phyloP scores from a whole-genome alignment of 92 coral and sea anemone species.

The Bergia puertoricense region DNA sequence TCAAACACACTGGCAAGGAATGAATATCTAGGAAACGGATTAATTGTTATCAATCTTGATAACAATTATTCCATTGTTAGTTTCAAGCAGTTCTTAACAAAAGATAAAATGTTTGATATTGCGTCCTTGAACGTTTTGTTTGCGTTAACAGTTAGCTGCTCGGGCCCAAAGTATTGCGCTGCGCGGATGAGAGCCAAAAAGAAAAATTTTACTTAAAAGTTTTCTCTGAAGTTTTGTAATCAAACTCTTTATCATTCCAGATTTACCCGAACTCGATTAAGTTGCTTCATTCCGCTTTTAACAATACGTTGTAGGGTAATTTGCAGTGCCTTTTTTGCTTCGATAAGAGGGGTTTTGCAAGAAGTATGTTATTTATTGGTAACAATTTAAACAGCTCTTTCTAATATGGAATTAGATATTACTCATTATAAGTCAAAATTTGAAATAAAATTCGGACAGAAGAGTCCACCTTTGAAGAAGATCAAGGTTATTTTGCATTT shows the following conservation, averaged over 20 bases:
- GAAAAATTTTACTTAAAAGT: not conserved
- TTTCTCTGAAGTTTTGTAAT: too few species aligned
- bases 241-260: not conserved
- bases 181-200: too few species aligned
- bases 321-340: not conserved
- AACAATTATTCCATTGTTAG: conserved; percentile 13
- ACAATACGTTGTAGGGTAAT: not conserved
- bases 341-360: not conserved
- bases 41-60: not conserved
- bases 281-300: not conserved
- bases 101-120: not conserved
- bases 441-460: too few species aligned
- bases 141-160: not conserved
- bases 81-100: not conserved
- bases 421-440: too few species aligned
- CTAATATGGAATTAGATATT: not conserved
- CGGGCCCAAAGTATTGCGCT: not conserved
- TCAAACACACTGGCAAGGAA: not conserved
- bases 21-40: not conserved
- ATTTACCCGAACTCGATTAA: not conserved
- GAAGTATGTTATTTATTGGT: too few species aligned
- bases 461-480: not conserved
- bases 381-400: not conserved
- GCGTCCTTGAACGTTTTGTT: not conserved
- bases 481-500: not conserved